Base-by-base conservation (phyloP, 1,140 invertebrate species). In the Mya arenaria region DNA sequence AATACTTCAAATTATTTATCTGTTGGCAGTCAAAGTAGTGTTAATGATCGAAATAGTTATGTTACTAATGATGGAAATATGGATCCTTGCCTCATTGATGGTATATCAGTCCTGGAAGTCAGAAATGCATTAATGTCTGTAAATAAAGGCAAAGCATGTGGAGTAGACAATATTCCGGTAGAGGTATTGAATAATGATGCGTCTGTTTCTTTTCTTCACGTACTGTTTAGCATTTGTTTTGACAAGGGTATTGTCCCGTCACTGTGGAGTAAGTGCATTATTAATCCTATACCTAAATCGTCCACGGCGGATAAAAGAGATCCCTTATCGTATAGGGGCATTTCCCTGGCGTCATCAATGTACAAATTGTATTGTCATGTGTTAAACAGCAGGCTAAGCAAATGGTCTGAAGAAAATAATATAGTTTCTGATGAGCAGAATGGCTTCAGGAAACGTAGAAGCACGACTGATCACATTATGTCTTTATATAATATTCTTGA, bases 161-260 rank as follows among this genome's bases (percentile, higher is more conserved):
- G 41, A 4, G 58, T 73, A 56, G 69, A 73, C 52, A 58, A 36
- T 34, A 73, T 73, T 19, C 69, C 69, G 23, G 48, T 58, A 15
- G 69, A 73, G 58, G 48, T 56, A 32, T 30, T 73, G 10, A 55
- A 73, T 36, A 73, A 55, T 44, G 66, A 71, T 48, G n/a, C n/a
- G n/a, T n/a, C n/a, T n/a, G n/a, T n/a, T n/a, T 19, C 23, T 23
- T 44, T 69, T 39, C 17, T 69, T 8, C 66, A 69, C 32, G 30
- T 73, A 15, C 28, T 73, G 25, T 73, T 73, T 56, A 73, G 58
- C 58, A 73, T 73, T 36, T 73, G 69, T 48, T 73, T 55, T 56
- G 17, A 73, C 13, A 56, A 58, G 55, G 52, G 44, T n/a, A 56
- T 28, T 34, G 32, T 73, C 19, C 69, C 44, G 6, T 30, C 66